Percentiles rank a stretch among this genome's conserved stretches.
These are phyloP conservation scores for Phyllotreta cruciferae DNA, from an alignment of 2,888 invertebrate genomes.

Conservation along the genomic window DNA sequence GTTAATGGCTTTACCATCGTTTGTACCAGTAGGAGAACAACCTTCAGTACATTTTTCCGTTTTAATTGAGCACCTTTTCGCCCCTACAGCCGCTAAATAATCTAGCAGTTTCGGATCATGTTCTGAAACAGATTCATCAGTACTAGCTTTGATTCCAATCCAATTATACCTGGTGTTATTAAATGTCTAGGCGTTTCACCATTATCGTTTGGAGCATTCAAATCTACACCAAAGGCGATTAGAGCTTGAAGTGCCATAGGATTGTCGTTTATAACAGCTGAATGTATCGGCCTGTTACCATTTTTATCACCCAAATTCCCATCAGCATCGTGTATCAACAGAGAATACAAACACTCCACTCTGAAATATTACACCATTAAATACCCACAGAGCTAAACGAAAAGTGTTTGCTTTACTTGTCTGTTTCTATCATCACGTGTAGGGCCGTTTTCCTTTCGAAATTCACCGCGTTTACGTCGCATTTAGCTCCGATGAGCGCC, in stretches of 20 bases:
- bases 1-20: slow-evolving; percentile 67
- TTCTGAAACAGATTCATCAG: slow-evolving; percentile 34
- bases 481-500: slow-evolving; percentile 81
- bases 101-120: slow-evolving; percentile 71
- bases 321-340: slow-evolving; percentile 80
- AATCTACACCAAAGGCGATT: slow-evolving; percentile 86
- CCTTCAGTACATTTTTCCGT: slow-evolving; percentile 73
- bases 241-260: slow-evolving; percentile 77
- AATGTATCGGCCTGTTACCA: slow-evolving; percentile 87
- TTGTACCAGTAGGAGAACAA: slow-evolving; percentile 74
- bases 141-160: neutral
- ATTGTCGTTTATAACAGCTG: slow-evolving; percentile 76
- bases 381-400: neutral
- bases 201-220: slow-evolving; percentile 75
- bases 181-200: slow-evolving; percentile 80
- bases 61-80: slow-evolving; percentile 70
- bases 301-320: slow-evolving; percentile 76
- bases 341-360: slow-evolving; percentile 81
- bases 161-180: slow-evolving; percentile 63
- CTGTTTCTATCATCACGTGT: slow-evolving; percentile 81
- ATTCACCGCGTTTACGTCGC: slow-evolving; percentile 84
- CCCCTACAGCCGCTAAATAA: slow-evolving; percentile 85
- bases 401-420: slow-evolving; percentile 59
- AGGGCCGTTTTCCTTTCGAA: slow-evolving; percentile 84
- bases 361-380: slow-evolving; percentile 50